phyloP scores from a whole-genome alignment of 2,888 invertebrate species.

The Harmothoe impar region DNA sequence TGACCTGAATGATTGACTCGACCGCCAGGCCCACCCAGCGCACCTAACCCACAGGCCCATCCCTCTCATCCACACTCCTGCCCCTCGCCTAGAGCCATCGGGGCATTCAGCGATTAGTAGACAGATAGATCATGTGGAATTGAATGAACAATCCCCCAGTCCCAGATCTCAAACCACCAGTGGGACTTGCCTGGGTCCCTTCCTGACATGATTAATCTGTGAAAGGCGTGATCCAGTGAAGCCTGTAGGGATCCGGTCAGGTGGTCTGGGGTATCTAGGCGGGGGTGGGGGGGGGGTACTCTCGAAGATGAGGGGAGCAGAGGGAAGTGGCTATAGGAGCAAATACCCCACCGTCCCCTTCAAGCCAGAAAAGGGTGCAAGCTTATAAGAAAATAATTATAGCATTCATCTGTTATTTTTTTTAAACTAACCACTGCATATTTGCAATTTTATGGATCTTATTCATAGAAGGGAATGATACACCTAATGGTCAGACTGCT shows the following conservation, averaged over 20 bases:
- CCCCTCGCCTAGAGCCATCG: neutral
- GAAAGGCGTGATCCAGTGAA: neutral
- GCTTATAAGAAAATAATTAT: too few species aligned
- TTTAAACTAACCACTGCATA: too few species aligned
- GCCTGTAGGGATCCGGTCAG: neutral
- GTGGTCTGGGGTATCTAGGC: too few species aligned
- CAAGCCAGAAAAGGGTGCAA: too few species aligned
- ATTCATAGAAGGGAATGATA: too few species aligned
- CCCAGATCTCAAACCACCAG: neutral
- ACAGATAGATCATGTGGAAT: constrained; percentile 27
- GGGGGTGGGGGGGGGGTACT: neutral
- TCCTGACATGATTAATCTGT: neutral
- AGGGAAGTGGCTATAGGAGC: too few species aligned
- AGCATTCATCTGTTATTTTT: too few species aligned
- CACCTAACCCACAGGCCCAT: neutral
- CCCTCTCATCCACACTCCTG: too few species aligned
- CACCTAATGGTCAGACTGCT: too few species aligned
- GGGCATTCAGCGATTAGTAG: neutral
- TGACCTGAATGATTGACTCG: constrained; percentile 29
- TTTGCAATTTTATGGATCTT: too few species aligned
- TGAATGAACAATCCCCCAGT: constrained; percentile 17
- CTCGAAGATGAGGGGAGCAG: neutral
- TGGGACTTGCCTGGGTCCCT: neutral
- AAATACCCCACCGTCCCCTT: too few species aligned
- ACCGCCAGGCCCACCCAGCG: neutral